phyloP scores from a whole-genome alignment of 2,888 invertebrate species.

The Thymelicus acteon region DNA sequence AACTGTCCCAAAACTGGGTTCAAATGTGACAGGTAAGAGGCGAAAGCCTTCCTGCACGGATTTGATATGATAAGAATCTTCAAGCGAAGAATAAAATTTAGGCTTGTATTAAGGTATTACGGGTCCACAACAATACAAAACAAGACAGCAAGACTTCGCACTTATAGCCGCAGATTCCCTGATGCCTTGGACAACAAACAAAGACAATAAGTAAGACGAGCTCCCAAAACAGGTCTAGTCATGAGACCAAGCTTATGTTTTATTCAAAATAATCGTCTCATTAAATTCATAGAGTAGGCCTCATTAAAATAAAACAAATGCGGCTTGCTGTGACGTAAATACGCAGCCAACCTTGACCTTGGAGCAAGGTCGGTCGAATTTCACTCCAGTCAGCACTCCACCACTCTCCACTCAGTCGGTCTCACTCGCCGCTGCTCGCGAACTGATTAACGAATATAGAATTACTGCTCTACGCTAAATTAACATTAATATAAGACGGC shows the following conservation, averaged over 20 bases:
- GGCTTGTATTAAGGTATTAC: too few relatives aligned
- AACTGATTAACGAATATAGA: conserved; percentile 33
- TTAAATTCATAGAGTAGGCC: conserved; percentile 31
- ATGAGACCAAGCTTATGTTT: conserved; percentile 16
- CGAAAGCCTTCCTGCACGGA: too few relatives aligned
- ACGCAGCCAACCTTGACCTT: conserved; percentile 38
- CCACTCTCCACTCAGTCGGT: neutral
- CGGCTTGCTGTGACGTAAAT: conserved; percentile 45
- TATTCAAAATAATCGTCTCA: conserved; percentile 33
- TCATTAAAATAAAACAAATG: conserved; percentile 43
- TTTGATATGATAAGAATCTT: too few relatives aligned
- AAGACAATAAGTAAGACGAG: too few relatives aligned
- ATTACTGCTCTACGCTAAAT: conserved; percentile 14
- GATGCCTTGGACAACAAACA: too few relatives aligned
- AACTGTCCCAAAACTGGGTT: too few relatives aligned
- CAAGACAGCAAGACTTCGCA: too few relatives aligned
- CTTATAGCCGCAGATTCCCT: too few relatives aligned
- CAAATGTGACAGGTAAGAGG: too few relatives aligned
- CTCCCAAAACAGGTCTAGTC: neutral
- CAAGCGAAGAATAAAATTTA: too few relatives aligned
- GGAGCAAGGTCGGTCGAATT: conserved; percentile 36
- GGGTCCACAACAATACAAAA: too few relatives aligned
- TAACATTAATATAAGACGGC: neutral
- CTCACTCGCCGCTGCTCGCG: conserved; percentile 16
- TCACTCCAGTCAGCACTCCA: conserved; percentile 15